Evolutionary conservation across 2,113 vertebrate genomes (phyloP).

Genomic region (Crotophaga sulcirostris): DNA sequence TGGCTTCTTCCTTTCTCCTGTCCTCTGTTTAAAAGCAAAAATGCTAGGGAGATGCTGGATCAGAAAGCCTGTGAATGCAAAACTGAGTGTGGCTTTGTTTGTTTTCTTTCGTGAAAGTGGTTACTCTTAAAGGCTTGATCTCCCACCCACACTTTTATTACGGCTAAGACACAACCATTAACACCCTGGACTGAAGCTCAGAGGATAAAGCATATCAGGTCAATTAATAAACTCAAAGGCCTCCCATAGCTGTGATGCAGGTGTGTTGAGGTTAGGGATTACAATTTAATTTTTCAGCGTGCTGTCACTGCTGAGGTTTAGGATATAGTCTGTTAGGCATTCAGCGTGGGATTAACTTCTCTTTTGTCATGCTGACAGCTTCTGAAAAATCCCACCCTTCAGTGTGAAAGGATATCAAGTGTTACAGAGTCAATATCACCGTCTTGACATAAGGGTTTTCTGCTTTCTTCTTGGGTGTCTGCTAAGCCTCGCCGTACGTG

Average conservation of each 20-base stretch:
- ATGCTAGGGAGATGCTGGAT: background rate
- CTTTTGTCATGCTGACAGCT: background rate
- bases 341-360: background rate
- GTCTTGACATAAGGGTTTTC: background rate
- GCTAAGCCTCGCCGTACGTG: background rate
- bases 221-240: background rate
- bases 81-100: background rate
- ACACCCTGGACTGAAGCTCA: background rate
- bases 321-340: background rate
- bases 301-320: background rate
- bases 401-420: background rate
- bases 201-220: background rate
- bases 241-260: background rate
- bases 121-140: background rate
- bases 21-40: background rate
- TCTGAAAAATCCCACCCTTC: background rate
- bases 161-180: background rate
- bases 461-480: background rate
- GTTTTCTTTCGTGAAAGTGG: background rate
- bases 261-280: slow-evolving; percentile 17
- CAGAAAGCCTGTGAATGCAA: background rate
- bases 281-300: background rate
- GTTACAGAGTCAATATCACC: background rate
- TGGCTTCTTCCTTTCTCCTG: background rate
- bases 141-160: background rate